Evolutionary conservation across 2,113 vertebrate species (phyloP).

Genomic region (Vulpes ferrilata): DNA sequence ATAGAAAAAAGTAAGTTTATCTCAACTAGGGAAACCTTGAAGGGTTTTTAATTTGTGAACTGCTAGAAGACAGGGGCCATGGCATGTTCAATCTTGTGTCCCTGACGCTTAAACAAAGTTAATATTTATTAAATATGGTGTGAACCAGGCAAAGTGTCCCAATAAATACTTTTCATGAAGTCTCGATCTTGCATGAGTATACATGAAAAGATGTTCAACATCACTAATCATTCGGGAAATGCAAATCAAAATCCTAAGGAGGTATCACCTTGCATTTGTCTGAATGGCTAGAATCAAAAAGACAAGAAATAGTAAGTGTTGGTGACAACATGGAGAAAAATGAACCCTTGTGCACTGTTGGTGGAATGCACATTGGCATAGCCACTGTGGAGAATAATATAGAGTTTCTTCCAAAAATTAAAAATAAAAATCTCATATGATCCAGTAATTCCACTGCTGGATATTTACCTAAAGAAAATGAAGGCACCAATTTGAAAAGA

Average conservation of each 20-base stretch:
- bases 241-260: not conserved
- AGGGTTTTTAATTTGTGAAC: not conserved
- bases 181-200: not conserved
- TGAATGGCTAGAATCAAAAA: not conserved
- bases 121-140: not conserved
- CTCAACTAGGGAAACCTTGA: not conserved
- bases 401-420: not conserved
- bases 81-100: not conserved
- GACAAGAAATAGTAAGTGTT: not conserved
- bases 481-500: not conserved
- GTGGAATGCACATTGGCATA: not conserved
- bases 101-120: not conserved
- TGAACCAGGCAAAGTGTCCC: not conserved
- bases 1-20: not conserved
- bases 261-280: not conserved
- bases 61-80: not conserved
- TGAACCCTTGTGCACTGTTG: not conserved
- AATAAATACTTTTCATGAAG: not conserved
- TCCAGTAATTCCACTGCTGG: not conserved
- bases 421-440: not conserved
- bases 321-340: not conserved
- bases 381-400: not conserved
- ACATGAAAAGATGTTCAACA: not conserved
- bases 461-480: not conserved
- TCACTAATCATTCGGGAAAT: not conserved